Conservation (phyloP, 37 sponge, comb jelly and placozoan species). For the Diacarnus erythraeanus region DNA sequence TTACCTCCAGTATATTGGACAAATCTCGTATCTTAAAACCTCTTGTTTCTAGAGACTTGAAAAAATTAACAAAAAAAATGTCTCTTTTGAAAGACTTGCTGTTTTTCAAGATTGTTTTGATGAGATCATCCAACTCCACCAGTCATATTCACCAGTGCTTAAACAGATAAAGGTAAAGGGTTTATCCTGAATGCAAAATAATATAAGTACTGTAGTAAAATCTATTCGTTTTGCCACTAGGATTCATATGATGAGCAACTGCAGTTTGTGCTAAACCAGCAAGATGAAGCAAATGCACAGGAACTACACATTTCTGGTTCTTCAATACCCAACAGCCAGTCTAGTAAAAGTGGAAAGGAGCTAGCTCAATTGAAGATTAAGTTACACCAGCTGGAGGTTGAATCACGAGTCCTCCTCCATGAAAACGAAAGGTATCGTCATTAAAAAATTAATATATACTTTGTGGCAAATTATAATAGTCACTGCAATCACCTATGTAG, state of each 20-base stretch:
- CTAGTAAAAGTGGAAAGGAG: background rate
- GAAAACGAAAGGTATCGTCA: conserved; percentile 27
- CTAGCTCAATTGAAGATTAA: conserved; percentile 10
- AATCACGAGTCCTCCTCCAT: conserved; percentile 5
- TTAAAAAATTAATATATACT: background rate
- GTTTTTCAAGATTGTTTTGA: conserved; percentile 30
- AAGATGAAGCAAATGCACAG: background rate
- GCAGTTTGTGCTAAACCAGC: background rate
- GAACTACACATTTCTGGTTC: background rate
- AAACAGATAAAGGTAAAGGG: conserved; percentile 24
- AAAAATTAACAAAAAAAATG: background rate
- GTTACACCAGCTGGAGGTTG: conserved; percentile 28
- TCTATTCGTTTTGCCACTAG: too few relatives aligned
- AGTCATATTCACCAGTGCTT: conserved; percentile 12
- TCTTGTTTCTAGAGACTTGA: conserved; percentile 12
- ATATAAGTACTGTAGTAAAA: background rate
- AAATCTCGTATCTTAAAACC: too few relatives aligned
- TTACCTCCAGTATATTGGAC: too few relatives aligned
- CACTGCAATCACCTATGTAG: background rate
- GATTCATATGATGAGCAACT: conserved; percentile 16
- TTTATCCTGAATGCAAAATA: background rate
- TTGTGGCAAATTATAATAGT: background rate
- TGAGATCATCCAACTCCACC: conserved; percentile 12
- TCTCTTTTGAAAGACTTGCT: conserved; percentile 37
- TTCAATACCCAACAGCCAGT: background rate